A percentile compares a stretch with the other conserved stretches of the same genome.
Conservation (phyloP, 2,797 vertebrate species). For the Amphiprion clarkii region DNA sequence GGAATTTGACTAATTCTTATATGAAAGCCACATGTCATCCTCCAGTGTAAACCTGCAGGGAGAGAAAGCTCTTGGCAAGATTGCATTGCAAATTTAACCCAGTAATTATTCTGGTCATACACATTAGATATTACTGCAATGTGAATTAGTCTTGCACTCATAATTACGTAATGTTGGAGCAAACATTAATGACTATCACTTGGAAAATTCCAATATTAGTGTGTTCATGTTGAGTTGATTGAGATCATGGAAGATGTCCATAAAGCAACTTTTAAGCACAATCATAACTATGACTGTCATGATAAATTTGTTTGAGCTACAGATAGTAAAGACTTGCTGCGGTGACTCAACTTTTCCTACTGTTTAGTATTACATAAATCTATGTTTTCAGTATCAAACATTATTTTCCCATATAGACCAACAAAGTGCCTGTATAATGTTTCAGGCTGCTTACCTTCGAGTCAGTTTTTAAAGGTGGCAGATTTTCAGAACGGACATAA, state of each 20-base stretch:
- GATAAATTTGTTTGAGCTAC: not conserved
- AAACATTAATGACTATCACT: constrained; percentile 53
- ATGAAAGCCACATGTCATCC: constrained; percentile 79
- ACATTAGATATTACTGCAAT: constrained; percentile 52
- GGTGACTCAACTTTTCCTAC: not conserved
- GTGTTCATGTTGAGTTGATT: constrained; percentile 26
- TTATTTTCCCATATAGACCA: not conserved
- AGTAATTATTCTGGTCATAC: constrained; percentile 57
- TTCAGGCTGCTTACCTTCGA: not conserved
- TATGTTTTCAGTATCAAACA: constrained; percentile 13
- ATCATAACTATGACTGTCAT: not conserved
- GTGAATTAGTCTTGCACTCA: constrained; percentile 46
- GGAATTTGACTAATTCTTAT: constrained; percentile 77
- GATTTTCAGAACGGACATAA: not conserved
- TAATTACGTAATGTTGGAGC: constrained; percentile 43
- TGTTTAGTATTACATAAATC: not conserved
- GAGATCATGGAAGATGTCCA: constrained; percentile 8
- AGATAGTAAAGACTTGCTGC: not conserved
- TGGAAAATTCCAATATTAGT: constrained; percentile 52
- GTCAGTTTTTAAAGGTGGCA: constrained; percentile 11
- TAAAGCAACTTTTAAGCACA: constrained; percentile 3
- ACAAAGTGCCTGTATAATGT: constrained; percentile 4
- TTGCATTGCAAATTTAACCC: constrained; percentile 56
- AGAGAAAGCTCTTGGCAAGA: constrained; percentile 60
- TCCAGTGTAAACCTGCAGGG: constrained; percentile 58